Percentiles rank a stretch among this genome's conserved stretches.
phyloP scores from a whole-genome alignment of 2,113 vertebrate species.

The Sminthopsis crassicaudata region DNA sequence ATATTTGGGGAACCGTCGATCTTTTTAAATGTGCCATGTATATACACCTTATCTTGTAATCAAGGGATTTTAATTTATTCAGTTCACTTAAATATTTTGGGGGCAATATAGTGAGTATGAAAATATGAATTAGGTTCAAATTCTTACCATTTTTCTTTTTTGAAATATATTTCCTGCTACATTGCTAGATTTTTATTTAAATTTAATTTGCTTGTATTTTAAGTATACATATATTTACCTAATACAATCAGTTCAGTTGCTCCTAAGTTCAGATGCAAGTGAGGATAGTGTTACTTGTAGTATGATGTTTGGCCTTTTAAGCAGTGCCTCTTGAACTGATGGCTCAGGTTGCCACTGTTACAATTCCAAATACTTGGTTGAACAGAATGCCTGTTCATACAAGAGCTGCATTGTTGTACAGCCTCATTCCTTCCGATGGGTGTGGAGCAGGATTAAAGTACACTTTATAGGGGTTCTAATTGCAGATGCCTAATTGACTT shows the following conservation, averaged over 20 bases:
- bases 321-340: slow-evolving; percentile 72
- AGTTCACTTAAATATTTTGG: slow-evolving; percentile 1
- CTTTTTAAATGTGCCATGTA: not conserved
- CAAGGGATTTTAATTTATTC: not conserved
- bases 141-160: slow-evolving; percentile 34
- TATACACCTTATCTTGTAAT: not conserved
- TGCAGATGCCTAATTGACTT: slow-evolving; percentile 87
- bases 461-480: slow-evolving; percentile 87
- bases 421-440: slow-evolving; percentile 87
- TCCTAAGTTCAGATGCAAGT: slow-evolving; percentile 69
- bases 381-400: slow-evolving; percentile 87
- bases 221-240: not conserved
- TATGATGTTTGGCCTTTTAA: slow-evolving; percentile 74
- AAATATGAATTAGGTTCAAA: slow-evolving; percentile 25
- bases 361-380: slow-evolving; percentile 81
- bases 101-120: not conserved
- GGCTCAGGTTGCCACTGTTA: slow-evolving; percentile 84
- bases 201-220: slow-evolving; percentile 28
- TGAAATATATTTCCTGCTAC: slow-evolving; percentile 43
- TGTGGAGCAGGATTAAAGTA: slow-evolving; percentile 87
- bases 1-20: slow-evolving; percentile 18
- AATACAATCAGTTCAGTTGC: slow-evolving; percentile 63
- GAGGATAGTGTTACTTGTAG: slow-evolving; percentile 77
- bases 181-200: slow-evolving; percentile 63
- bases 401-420: slow-evolving; percentile 86